Evolutionary conservation across 2,113 vertebrate genomes (phyloP).

Genomic region (Istiophorus platypterus): DNA sequence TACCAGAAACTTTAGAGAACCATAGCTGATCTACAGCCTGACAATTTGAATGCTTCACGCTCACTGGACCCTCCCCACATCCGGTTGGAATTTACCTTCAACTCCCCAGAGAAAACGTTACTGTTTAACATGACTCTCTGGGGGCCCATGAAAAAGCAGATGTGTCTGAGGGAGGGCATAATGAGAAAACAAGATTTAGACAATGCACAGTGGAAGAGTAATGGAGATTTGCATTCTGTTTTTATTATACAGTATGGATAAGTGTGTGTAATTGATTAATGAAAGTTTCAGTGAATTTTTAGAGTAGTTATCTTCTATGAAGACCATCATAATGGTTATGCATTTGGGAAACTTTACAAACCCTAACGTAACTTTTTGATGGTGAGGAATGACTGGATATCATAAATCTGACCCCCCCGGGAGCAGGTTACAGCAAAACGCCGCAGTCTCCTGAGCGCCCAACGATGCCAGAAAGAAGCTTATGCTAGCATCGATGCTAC

Average conservation of each 20-base stretch:
- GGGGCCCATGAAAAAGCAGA: constrained; percentile 56
- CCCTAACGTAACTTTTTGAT: no score
- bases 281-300: not conserved
- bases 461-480: no score
- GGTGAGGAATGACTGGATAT: no score
- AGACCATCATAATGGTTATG: not conserved
- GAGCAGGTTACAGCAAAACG: no score
- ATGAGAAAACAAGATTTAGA: constrained; percentile 51
- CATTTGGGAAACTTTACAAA: no score
- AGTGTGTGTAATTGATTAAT: not conserved
- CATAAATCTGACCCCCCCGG: no score
- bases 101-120: constrained; percentile 40
- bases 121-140: constrained; percentile 16
- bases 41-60: constrained; percentile 10
- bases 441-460: no score
- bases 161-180: constrained; percentile 42
- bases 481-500: no score
- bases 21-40: not conserved
- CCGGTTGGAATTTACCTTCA: constrained; percentile 53
- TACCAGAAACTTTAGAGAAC: not conserved
- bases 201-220: not conserved
- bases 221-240: not conserved
- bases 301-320: not conserved
- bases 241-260: not conserved
- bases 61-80: constrained; percentile 34